phyloP scores from a whole-genome alignment of 2,888 invertebrate species.

The Apodemia mormo region DNA sequence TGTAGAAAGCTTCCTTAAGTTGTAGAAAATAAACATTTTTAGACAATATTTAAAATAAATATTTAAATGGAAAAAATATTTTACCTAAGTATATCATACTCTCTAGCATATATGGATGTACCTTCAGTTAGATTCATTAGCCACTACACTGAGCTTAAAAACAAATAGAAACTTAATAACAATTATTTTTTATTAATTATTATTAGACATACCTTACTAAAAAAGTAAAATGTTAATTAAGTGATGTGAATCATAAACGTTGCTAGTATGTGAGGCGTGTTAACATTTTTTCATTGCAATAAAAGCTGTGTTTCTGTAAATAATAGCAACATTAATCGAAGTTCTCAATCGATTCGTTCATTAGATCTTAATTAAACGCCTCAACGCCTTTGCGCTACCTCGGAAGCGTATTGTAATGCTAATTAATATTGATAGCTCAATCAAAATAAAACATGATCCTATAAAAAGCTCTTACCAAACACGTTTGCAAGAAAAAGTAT shows the following conservation, averaged over 20 bases:
- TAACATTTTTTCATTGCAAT: not conserved
- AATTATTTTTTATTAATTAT: too few species aligned
- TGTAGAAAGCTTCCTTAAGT: too few species aligned
- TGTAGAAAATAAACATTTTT: too few species aligned
- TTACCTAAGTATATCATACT: too few species aligned
- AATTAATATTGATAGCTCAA: slow-evolving; percentile 63
- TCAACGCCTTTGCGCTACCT: slow-evolving; percentile 37
- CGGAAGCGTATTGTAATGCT: slow-evolving; percentile 52
- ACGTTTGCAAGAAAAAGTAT: slow-evolving; percentile 23
- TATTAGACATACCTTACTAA: not conserved
- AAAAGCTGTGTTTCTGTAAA: slow-evolving; percentile 14
- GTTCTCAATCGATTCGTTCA: slow-evolving; percentile 38
- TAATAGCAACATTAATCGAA: slow-evolving; percentile 24
- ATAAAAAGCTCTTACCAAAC: not conserved
- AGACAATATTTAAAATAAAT: too few species aligned
- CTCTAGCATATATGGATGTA: too few species aligned
- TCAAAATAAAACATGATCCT: slow-evolving; percentile 35
- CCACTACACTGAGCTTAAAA: too few species aligned
- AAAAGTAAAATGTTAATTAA: not conserved
- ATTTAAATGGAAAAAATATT: too few species aligned
- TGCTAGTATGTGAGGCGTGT: not conserved
- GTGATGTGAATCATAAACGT: not conserved
- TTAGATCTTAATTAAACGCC: slow-evolving; percentile 42
- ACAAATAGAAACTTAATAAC: too few species aligned
- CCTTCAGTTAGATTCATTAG: too few species aligned